Evolutionary conservation across 1,140 invertebrate species (phyloP).

Genomic region (Lineus longissimus): DNA sequence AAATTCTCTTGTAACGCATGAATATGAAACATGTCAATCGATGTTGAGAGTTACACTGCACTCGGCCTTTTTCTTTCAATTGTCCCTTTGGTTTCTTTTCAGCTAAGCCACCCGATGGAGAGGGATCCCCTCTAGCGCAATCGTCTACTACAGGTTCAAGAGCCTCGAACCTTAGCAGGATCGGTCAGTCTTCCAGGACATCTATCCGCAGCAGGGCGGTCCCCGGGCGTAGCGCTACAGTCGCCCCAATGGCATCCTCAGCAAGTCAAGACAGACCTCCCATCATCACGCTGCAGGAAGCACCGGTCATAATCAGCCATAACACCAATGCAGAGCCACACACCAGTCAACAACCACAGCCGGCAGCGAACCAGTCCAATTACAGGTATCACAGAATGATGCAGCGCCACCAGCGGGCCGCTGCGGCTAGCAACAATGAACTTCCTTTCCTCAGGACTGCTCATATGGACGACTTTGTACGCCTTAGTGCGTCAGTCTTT

Average conservation of each 20-base stretch:
- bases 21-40: neutral
- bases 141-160: neutral
- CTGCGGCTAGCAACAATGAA: neutral
- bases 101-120: conserved; percentile 28
- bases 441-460: neutral
- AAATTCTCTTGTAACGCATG: no score
- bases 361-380: neutral
- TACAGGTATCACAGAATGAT: neutral
- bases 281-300: conserved; percentile 35
- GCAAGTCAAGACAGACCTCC: conserved; percentile 14
- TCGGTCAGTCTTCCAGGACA: neutral
- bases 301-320: conserved; percentile 24
- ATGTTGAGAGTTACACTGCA: no score
- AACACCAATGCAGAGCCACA: no score
- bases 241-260: neutral
- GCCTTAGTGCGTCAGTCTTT: neutral
- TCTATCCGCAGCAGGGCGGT: conserved; percentile 10
- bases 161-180: neutral
- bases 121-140: neutral
- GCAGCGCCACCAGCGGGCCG: neutral
- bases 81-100: no score
- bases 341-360: no score
- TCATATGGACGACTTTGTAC: neutral
- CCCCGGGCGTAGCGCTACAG: conserved; percentile 6
- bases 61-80: no score